These are phyloP conservation scores for Leptinotarsa texana DNA, from an alignment of 1,140 invertebrate species.

Conservation along the genomic window DNA sequence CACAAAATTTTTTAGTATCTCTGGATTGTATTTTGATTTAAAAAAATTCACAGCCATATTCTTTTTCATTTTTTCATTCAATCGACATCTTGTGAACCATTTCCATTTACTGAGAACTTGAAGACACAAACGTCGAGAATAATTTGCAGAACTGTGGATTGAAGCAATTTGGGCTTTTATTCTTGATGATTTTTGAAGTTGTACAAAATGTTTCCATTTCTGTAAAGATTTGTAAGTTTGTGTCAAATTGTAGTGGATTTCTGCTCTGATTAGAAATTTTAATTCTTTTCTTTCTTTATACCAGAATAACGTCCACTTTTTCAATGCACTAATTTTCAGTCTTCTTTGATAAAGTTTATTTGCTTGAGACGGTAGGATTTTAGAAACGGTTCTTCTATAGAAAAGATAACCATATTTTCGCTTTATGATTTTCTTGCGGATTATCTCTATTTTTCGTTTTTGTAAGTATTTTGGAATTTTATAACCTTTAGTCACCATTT, in stretches of 20 bases:
- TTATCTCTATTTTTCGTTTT: conserved; percentile 29
- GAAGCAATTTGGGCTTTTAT: conserved; percentile 24
- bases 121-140: background rate
- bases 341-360: background rate
- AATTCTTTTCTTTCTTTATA: conserved; percentile 27
- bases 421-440: conserved; percentile 27
- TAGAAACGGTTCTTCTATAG: conserved; percentile 28
- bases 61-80: conserved; percentile 5
- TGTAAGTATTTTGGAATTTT: conserved; percentile 28
- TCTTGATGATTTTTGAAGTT: background rate
- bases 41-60: conserved; percentile 22
- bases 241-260: conserved; percentile 25
- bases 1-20: conserved; percentile 15
- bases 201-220: conserved; percentile 14
- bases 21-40: conserved; percentile 21
- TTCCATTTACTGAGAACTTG: conserved; percentile 24
- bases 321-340: conserved; percentile 11
- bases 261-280: conserved; percentile 26
- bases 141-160: conserved; percentile 14
- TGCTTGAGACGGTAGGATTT: conserved; percentile 28
- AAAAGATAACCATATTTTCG: conserved; percentile 29
- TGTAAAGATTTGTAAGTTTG: conserved; percentile 14
- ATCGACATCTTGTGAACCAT: conserved; percentile 10
- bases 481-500: conserved; percentile 24
- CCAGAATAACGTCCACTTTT: conserved; percentile 20